phyloP scores from a whole-genome alignment of 1,140 invertebrate species.

The Bombus confusus region DNA sequence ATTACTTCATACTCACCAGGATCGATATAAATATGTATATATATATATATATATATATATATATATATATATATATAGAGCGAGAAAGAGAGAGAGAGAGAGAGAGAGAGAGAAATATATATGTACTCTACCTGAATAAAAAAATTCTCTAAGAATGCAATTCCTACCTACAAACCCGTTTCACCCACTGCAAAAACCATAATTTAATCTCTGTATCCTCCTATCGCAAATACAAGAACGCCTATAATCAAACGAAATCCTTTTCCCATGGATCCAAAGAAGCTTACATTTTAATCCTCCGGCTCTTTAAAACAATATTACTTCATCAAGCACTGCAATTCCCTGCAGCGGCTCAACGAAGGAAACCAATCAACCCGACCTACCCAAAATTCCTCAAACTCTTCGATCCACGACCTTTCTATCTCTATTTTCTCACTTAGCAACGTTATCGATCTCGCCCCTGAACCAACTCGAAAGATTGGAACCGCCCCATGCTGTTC shows the following conservation, averaged over 20 bases:
- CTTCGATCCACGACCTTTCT: neutral
- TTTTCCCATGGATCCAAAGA: neutral
- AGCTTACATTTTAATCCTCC: constrained; percentile 9
- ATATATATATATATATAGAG: too few relatives aligned
- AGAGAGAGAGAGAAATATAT: neutral
- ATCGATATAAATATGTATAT: too few relatives aligned
- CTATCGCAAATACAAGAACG: neutral
- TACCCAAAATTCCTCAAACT: constrained; percentile 14
- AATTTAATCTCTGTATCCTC: neutral
- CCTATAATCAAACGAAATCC: neutral
- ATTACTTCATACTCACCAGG: too few relatives aligned
- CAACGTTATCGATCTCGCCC: neutral
- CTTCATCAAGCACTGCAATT: constrained; percentile 5
- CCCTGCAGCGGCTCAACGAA: neutral
- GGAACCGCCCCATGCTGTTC: too few relatives aligned
- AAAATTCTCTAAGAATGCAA: neutral
- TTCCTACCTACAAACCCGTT: neutral
- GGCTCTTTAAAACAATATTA: constrained; percentile 20
- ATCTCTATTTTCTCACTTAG: constrained; percentile 6
- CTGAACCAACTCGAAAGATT: too few relatives aligned
- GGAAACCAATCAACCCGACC: neutral
- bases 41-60: too few relatives aligned
- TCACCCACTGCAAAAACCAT: neutral
- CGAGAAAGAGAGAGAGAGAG: neutral
- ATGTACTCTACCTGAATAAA: neutral